Percentiles rank a stretch among this genome's conserved stretches.
Evolutionary conservation across 2,113 vertebrate genomes (phyloP).

Genomic region (Leuciscus idus): DNA sequence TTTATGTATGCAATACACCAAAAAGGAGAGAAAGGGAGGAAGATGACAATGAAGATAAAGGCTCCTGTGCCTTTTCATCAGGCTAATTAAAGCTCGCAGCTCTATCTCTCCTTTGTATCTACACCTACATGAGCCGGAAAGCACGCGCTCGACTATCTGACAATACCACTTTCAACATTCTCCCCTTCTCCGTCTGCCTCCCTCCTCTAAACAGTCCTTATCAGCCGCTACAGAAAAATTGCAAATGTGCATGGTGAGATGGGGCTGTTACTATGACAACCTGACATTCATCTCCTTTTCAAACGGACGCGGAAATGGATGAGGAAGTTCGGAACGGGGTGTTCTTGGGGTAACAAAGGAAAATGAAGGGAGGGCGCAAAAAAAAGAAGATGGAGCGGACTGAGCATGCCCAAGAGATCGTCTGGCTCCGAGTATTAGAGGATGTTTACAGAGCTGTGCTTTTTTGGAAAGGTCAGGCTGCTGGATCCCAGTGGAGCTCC

Average conservation of each 20-base stretch:
- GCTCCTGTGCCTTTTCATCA: constrained; percentile 38
- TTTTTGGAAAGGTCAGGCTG: constrained; percentile 52
- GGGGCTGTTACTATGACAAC: constrained; percentile 58
- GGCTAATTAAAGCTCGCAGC: constrained; percentile 46
- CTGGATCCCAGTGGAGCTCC: constrained; percentile 30
- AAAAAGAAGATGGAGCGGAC: not conserved
- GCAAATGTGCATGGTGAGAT: constrained; percentile 40
- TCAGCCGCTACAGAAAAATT: constrained; percentile 44
- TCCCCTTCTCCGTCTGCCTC: not conserved
- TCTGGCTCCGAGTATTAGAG: not conserved
- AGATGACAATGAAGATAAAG: constrained; percentile 12
- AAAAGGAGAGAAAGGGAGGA: constrained; percentile 34
- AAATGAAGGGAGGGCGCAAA: not conserved
- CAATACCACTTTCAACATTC: constrained; percentile 43
- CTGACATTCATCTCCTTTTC: constrained; percentile 31
- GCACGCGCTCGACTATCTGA: constrained; percentile 12
- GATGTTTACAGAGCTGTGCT: constrained; percentile 49
- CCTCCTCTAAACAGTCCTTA: constrained; percentile 41
- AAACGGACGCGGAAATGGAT: constrained; percentile 21
- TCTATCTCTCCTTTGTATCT: constrained; percentile 27
- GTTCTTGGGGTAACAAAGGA: constrained; percentile 13
- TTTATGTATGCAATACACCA: constrained; percentile 5
- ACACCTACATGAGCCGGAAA: constrained; percentile 16
- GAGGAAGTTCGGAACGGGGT: constrained; percentile 1
- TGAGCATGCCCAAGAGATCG: not conserved